These are phyloP conservation scores for Budorcas taxicolor DNA, from an alignment of 2,113 vertebrate species.

Conservation along the genomic window DNA sequence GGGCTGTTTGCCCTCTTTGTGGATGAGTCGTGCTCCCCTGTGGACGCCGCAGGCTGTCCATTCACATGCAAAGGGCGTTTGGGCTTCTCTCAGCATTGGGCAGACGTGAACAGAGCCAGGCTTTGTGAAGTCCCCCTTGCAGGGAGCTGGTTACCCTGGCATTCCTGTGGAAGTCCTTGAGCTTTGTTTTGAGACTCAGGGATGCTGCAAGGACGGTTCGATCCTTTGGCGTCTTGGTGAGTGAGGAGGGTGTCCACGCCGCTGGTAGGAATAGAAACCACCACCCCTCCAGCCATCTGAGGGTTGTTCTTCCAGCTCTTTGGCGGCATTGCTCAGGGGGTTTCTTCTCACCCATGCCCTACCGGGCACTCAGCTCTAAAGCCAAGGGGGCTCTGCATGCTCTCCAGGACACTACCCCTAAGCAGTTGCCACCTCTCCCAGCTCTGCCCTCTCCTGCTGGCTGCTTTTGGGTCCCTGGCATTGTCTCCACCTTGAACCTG, in stretches of 20 bases:
- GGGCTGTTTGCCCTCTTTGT: neutral
- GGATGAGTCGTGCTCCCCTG: neutral
- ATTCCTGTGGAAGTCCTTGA: neutral
- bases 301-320: neutral
- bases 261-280: fast-evolving
- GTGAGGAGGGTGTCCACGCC: fast-evolving
- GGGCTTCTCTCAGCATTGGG: neutral
- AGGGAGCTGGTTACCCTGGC: no score
- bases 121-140: no score
- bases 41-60: fast-evolving
- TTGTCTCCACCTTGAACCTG: no score
- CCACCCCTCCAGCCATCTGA: fast-evolving
- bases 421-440: neutral
- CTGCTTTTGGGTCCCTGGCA: neutral
- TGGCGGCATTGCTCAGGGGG: neutral
- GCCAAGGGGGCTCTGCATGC: fast-evolving
- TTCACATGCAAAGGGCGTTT: fast-evolving
- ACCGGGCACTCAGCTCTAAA: neutral
- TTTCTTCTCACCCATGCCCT: fast-evolving
- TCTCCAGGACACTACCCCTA: neutral
- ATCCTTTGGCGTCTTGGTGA: neutral
- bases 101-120: neutral
- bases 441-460: neutral
- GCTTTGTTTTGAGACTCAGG: neutral
- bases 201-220: neutral